Percentiles rank a stretch among this genome's conserved stretches.
phyloP scores from a whole-genome alignment of 2,888 invertebrate genomes.

The Cheilosia impressa region DNA sequence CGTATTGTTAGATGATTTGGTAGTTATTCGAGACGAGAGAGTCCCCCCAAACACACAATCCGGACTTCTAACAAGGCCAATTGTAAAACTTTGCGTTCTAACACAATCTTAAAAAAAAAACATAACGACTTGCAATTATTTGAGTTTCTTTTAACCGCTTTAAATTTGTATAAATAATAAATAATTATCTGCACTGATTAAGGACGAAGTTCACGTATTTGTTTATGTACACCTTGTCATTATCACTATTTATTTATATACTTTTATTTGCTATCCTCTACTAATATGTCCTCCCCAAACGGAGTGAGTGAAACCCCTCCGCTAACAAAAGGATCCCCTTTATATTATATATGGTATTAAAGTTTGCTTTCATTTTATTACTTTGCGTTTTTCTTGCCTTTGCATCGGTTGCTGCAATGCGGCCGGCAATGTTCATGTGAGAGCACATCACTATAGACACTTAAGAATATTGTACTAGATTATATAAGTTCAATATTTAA shows the following conservation, averaged over 20 bases:
- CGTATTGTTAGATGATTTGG: too few relatives aligned
- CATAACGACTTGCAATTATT: too few relatives aligned
- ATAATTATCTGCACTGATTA: too few relatives aligned
- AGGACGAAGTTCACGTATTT: too few relatives aligned
- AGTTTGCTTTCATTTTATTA: too few relatives aligned
- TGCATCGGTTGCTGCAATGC: slow-evolving; percentile 24
- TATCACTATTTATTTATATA: not conserved
- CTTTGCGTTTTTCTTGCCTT: not conserved
- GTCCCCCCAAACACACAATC: slow-evolving; percentile 1
- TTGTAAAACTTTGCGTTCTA: slow-evolving; percentile 7
- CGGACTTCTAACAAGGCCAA: slow-evolving; percentile 19
- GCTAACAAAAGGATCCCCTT: not conserved
- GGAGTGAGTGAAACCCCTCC: not conserved
- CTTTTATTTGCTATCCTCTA: not conserved
- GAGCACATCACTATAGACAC: not conserved
- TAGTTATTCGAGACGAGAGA: too few relatives aligned
- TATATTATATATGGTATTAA: too few relatives aligned
- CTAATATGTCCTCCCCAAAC: slow-evolving; percentile 1
- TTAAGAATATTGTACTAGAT: not conserved
- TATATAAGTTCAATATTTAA: too few relatives aligned
- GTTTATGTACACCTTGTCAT: not conserved
- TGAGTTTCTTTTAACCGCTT: too few relatives aligned
- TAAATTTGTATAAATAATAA: too few relatives aligned
- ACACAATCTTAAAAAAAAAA: too few relatives aligned
- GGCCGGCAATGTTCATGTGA: slow-evolving; percentile 11